A percentile compares a stretch with the other conserved stretches of the same genome.
These are phyloP conservation scores for Eulemur macaco DNA, from an alignment of 2,113 vertebrate species.

Conservation along the genomic window DNA sequence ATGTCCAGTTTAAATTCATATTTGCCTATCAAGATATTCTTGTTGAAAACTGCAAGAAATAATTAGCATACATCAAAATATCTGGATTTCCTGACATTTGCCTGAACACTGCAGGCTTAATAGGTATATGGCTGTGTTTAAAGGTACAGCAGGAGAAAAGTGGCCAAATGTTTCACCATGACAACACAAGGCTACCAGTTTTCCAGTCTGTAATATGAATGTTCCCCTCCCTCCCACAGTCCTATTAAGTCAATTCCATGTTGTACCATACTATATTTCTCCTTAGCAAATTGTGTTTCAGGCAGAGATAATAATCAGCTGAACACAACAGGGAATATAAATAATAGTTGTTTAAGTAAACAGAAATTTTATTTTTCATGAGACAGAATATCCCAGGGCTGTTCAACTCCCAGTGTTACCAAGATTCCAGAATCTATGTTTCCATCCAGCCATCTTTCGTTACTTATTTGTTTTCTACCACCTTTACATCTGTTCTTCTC, in stretches of 20 bases:
- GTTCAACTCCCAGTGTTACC: background rate
- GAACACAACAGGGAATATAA: background rate
- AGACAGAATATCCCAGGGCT: background rate
- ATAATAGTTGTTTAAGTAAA: background rate
- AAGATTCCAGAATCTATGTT: background rate
- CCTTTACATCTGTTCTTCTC: background rate
- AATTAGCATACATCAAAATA: background rate
- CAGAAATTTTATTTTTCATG: background rate
- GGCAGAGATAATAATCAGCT: background rate
- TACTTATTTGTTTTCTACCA: background rate
- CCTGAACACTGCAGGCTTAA: background rate
- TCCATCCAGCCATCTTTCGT: background rate
- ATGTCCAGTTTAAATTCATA: background rate
- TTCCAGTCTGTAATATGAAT: too few species aligned
- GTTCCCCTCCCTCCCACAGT: too few species aligned
- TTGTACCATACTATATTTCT: background rate
- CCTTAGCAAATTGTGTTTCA: background rate
- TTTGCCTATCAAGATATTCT: background rate
- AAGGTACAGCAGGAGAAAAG: background rate
- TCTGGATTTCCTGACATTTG: background rate
- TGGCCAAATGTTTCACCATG: background rate
- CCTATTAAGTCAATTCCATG: background rate
- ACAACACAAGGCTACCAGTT: background rate
- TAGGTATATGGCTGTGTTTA: background rate
- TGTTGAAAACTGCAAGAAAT: background rate